A percentile compares a stretch with the other conserved stretches of the same genome.
Evolutionary conservation across 2,797 vertebrate genomes (phyloP).

Genomic region (Melanotaenia pygmaea): DNA sequence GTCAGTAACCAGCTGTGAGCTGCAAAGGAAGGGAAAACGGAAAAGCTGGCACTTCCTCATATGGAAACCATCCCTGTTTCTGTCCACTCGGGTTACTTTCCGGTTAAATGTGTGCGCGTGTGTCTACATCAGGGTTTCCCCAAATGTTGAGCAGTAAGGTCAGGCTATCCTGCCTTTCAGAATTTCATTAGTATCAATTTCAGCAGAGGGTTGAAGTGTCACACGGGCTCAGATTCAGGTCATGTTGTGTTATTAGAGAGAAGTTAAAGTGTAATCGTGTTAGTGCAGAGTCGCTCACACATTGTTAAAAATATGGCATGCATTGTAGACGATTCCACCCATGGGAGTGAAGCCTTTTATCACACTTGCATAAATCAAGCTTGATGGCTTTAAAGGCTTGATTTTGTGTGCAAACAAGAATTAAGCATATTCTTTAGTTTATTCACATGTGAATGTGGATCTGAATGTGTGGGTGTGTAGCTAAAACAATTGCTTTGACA

Average conservation of each 20-base stretch:
- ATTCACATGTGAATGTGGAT: background rate
- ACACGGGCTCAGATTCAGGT: conserved; percentile 14
- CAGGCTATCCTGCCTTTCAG: conserved; percentile 44
- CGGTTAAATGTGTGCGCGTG: conserved; percentile 9
- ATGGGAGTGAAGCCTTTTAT: conserved; percentile 43
- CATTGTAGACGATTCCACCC: conserved; percentile 19
- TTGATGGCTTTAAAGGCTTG: conserved; percentile 20
- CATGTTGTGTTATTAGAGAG: conserved; percentile 12
- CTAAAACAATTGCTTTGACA: conserved; percentile 31
- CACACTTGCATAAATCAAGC: conserved; percentile 40
- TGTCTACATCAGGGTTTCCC: conserved; percentile 22
- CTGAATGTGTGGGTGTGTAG: conserved; percentile 1
- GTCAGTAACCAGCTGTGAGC: conserved; percentile 59
- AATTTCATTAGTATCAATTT: conserved; percentile 42
- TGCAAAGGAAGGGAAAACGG: conserved; percentile 48
- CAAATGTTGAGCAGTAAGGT: conserved; percentile 28
- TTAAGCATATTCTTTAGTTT: conserved; percentile 7
- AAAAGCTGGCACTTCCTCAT: conserved; percentile 68
- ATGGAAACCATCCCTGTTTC: conserved; percentile 44
- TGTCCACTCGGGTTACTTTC: conserved; percentile 33
- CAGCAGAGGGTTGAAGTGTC: conserved; percentile 23
- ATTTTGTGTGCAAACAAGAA: conserved; percentile 32
- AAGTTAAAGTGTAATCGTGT: background rate
- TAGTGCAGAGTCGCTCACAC: conserved; percentile 3
- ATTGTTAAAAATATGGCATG: conserved; percentile 24